phyloP scores from a whole-genome alignment of 1,140 invertebrate species.

The Leptinotarsa defecta region DNA sequence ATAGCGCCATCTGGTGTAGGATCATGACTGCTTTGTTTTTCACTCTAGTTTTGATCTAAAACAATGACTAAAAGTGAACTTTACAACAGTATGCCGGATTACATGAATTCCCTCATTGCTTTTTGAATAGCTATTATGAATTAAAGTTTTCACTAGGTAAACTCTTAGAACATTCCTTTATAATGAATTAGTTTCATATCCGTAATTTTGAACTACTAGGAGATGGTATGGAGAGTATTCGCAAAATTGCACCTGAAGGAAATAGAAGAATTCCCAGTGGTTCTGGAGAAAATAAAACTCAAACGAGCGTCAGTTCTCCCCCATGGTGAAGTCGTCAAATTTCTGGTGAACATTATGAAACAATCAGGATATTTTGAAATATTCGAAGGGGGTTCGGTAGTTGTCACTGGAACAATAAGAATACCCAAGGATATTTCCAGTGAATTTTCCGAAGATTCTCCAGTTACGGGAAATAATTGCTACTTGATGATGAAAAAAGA shows the following conservation, averaged over 20 bases:
- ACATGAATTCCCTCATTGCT: no score
- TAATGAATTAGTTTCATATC: neutral
- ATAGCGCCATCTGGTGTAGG: no score
- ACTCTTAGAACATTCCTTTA: neutral
- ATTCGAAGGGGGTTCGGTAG: slow-evolving; percentile 81
- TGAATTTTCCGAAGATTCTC: slow-evolving; percentile 61
- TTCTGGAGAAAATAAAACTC: slow-evolving; percentile 87
- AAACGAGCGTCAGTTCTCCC: slow-evolving; percentile 89
- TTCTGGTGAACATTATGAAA: slow-evolving; percentile 85
- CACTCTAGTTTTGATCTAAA: no score
- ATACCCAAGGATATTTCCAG: slow-evolving; percentile 66
- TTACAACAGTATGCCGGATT: no score
- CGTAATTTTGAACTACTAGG: slow-evolving; percentile 50
- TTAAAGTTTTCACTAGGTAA: no score
- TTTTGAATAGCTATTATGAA: no score
- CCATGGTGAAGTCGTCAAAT: slow-evolving; percentile 77
- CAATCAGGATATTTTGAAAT: slow-evolving; percentile 91
- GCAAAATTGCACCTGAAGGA: slow-evolving; percentile 79
- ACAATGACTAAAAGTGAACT: no score
- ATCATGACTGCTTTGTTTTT: no score
- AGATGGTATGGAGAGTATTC: slow-evolving; percentile 88
- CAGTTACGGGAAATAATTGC: slow-evolving; percentile 53
- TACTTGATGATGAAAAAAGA: slow-evolving; percentile 66
- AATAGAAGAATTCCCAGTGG: slow-evolving; percentile 77
- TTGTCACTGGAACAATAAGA: slow-evolving; percentile 76